Conservation (phyloP, 2,113 vertebrate genomes). For the Thamnophis sirtalis region DNA sequence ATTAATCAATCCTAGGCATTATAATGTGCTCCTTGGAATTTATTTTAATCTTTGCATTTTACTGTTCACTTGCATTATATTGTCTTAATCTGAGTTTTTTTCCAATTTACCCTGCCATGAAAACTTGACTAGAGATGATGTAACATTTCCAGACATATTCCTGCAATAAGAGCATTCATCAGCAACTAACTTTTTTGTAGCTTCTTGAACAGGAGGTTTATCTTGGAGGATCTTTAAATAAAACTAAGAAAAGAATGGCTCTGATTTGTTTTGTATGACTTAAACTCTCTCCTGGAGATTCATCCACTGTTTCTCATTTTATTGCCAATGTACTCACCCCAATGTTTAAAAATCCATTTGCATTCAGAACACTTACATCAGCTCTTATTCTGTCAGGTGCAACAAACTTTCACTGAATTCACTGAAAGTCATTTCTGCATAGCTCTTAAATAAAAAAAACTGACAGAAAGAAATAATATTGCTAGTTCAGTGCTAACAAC, state of each 20-base stretch:
- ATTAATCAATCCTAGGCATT: not conserved
- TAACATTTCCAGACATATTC: not conserved
- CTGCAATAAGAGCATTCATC: not conserved
- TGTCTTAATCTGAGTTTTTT: not conserved
- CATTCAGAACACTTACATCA: not conserved
- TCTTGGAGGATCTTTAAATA: not conserved
- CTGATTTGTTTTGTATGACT: not conserved
- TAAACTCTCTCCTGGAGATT: not conserved
- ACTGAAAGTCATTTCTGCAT: not conserved
- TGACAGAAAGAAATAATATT: not conserved
- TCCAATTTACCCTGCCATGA: not conserved
- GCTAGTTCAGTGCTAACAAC: not conserved
- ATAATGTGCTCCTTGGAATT: not conserved
- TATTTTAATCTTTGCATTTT: not conserved
- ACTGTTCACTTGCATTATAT: not conserved
- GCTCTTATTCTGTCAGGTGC: not conserved
- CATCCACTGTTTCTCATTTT: not conserved
- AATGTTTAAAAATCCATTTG: not conserved
- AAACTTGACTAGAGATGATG: not conserved
- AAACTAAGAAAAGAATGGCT: not conserved
- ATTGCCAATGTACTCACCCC: not conserved
- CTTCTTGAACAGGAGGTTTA: not conserved
- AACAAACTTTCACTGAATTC: not conserved
- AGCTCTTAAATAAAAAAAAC: not conserved
- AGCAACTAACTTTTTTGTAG: too few species aligned